Evolutionary conservation across 2,797 vertebrate species (phyloP), one percentile per base, ranked within the genome.

Genomic region (Rhinoraja longicauda): DNA sequence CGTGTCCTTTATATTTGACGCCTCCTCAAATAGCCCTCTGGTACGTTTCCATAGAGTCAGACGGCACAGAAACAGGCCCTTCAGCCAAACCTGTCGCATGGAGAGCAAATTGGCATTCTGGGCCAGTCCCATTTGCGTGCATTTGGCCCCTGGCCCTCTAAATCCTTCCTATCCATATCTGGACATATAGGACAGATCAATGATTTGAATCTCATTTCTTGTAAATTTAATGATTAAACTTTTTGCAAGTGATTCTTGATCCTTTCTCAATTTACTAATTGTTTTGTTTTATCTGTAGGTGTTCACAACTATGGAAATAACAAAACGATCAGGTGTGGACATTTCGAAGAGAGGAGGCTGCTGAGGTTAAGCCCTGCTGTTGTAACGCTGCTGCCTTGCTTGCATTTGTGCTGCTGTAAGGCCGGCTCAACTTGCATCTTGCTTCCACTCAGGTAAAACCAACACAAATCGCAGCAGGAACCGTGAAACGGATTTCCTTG

Each of bases 291-390:
- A 12, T 93, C 81, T 8, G 15, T 94, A 99, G 99, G 94, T 98
- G 82, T 99, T 99, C 94, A 99, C 98, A 90, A 98, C 97, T 0
- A 88, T 99, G 97, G 96, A 97, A 0, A 96, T 98, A 94, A 98
- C 97, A 12, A 99, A 99, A 95, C 94, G 97, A 0, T 99, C 98
- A 0, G 98, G 98, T 59, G 97, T 96, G 90, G 97, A 97, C 95
- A 96, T 99, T 96, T 93, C 94, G 21, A 96, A 97, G 95, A 88
- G 96, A 0, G 84, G 84, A 88, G 98, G 98, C 93, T 99, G 99
- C 98, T 99, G 99, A 99, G 98, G 98, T 97, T 99, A 99, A 97
- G 95, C 96, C 97, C 97, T 97, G 98, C 98, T 97, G 3, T 96
- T 96, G 97, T 95, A 81, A 97, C 36, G 95, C 24, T 94, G 95